These are phyloP conservation scores for Scartelaos histophorus DNA, from an alignment of 2,113 vertebrate genomes.

Conservation along the genomic window DNA sequence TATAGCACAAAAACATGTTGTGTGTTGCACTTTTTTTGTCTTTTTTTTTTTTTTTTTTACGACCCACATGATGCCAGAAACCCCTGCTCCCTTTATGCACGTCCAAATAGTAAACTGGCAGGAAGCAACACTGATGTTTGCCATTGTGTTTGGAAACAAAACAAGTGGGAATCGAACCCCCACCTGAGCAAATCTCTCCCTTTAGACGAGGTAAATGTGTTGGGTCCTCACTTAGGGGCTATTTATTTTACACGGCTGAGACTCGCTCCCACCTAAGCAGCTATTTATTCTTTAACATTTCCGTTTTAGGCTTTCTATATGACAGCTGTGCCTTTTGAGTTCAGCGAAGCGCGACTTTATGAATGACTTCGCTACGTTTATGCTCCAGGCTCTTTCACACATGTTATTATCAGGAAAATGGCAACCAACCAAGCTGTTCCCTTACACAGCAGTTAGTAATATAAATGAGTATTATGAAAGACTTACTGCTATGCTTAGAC, in stretches of 20 bases:
- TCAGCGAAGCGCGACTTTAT: slow-evolving; percentile 16
- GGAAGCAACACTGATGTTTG: slow-evolving; percentile 34
- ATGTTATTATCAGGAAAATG: slow-evolving; percentile 56
- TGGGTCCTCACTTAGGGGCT: slow-evolving; percentile 32
- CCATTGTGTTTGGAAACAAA: slow-evolving; percentile 53
- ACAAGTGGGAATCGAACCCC: slow-evolving; percentile 41
- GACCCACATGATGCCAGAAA: slow-evolving; percentile 30
- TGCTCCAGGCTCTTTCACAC: slow-evolving; percentile 24
- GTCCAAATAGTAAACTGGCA: slow-evolving; percentile 26
- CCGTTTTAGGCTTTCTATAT: slow-evolving; percentile 8
- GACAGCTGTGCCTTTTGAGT: slow-evolving; percentile 2
- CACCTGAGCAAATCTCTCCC: slow-evolving; percentile 16
- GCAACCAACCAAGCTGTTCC: slow-evolving; percentile 35
- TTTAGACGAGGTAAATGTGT: slow-evolving; percentile 28
- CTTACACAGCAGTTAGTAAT: not conserved
- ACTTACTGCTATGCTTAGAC: too few relatives aligned
- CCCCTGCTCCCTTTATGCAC: slow-evolving; percentile 23
- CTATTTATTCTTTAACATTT: slow-evolving; percentile 24
- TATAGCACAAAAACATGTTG: slow-evolving; percentile 22
- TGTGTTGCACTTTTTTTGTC: slow-evolving; percentile 41
- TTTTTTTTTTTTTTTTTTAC: slow-evolving; percentile 46
- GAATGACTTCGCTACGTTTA: slow-evolving; percentile 6
- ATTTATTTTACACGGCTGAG: slow-evolving; percentile 39
- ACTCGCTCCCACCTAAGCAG: slow-evolving; percentile 25
- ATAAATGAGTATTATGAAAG: not conserved